Evolutionary conservation across 64 coral and sea anemone species (phyloP), one percentile per base, ranked within the genome.

Genomic region (Catalaphyllia jardinei): DNA sequence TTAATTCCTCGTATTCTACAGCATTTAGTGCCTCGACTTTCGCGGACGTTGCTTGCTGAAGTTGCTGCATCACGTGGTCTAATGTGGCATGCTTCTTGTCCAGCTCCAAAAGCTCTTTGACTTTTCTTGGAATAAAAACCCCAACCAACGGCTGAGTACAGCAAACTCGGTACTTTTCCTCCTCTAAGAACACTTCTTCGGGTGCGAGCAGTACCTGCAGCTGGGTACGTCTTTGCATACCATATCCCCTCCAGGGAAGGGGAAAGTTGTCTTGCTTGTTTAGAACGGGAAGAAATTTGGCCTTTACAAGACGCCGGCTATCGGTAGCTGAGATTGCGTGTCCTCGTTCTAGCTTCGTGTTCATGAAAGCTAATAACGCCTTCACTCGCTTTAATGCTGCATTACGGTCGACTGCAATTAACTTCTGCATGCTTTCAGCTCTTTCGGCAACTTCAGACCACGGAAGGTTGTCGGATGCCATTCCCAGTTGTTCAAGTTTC

Each of bases 261-360:
- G 95, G 95, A 28, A 89, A 94, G 19, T 54, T 13, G 33, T 54
- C 6, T 38, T 89, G 95, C 46, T 92, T 98, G 18, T 46, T 67
- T 20, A 92, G 64, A n/a, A 92, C 67, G 10, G 95, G 95, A 7
- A 98, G 85, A 87, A 98, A 91, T 30, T 60, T 31, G 9, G 83
- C 67, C 81, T 83, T n/a, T 31, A 71, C 72, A 67, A 98, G 24
- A 24, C 67, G 29, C 63, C 28, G n/a, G 38, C 0, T 2, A 39
- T 39, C 38, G 38, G 38, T 39, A 39, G 38, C 2, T 39, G 38
- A 39, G 38, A 39, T 29, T 38, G 31, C 24, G 29, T 38, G 59
- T 9, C 76, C 11, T 52, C n/a, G 52, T 55, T 55, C 19, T 7
- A 93, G 67, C 67, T 93, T 90, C 24, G 24, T 82, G 15, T 35